Base-by-base conservation (phyloP, 2,113 vertebrate species). In the Thomomys bottae region DNA sequence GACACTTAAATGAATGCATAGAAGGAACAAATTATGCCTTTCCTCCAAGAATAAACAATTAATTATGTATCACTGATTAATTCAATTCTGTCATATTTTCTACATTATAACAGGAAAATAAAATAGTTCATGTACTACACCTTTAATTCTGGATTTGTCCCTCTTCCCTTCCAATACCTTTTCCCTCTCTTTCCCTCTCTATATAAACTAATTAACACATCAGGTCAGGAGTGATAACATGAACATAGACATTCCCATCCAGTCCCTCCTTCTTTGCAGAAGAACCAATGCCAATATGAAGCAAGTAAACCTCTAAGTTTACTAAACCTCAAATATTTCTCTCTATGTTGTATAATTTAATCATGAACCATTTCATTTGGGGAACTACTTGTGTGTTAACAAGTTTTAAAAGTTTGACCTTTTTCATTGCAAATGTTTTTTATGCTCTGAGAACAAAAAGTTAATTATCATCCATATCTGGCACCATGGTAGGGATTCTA, bases 361-460 rank as follows among this genome's bases (percentile, higher is more conserved):
- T 88, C 49, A 71, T 28, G 79, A 80, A 7, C 42, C 54, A 72
- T 90, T 92, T 88, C 8, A 54, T 84, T 90, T 68, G 18, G 4
- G 79, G 85, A 88, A 64, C 4, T 36, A 86, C 36, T 72, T 80
- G 1, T 49, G 83, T 57, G 78, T 76, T 49, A 57, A 45, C 72
- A 45, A 77, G 34, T 92, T 92, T 72, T 86, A 94, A 89, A 8
- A 77, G 54, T 78, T 89, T 87, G 38, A 88, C 94, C 75, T 54
- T 93, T 94, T 90, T 88, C 14, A 81, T 73, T 93, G 86, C 36
- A 79, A 85, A 71, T 88, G 23, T 80, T 94, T 95, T n/a, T 21
- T 79, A 61, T 72, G 72, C 34, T 90, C 45, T 42, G 77, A 88
- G 67, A 93, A 91, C 36, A 77, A 94, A 92, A 75, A 79, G 40